Evolutionary conservation across 2,888 invertebrate genomes (phyloP), one percentile per base, ranked within the genome.

Genomic region (Rhorus exstirpatorius): DNA sequence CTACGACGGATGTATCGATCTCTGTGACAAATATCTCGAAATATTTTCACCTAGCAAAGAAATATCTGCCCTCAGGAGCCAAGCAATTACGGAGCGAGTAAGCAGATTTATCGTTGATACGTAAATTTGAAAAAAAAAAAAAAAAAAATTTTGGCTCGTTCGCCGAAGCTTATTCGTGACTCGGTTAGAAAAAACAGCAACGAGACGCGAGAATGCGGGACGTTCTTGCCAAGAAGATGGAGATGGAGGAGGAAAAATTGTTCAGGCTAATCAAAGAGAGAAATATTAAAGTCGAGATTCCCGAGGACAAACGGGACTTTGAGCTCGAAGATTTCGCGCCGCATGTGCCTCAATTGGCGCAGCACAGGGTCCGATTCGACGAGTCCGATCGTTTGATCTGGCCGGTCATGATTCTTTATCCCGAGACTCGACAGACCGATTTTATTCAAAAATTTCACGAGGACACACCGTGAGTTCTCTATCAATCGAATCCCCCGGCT

Each of bases 341-440:
- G 0, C 94, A 94, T 87, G 93, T 96, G 86, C 95, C 96, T 0
- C 95, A 96, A 41, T 94, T 96, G 3, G 94, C 95, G 53, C 94
- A 95, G 72, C 93, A 94, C 79, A 94, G 95, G 67, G 97, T 97
- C 0, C 94, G 94, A 88, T 88, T 97, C 10, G 94, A 95, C 83
- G 93, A 95, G 88, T 93, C 95, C 0, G 93, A 93, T 10, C 91
- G 93, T 51, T 93, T 99, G 10, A 93, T 96, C 67, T 99, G 98
- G 98, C 99, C 99, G 0, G 96, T 98, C 0, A 94, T 97, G 17
- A 95, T 99, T 86, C 93, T 97, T 10, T 99, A 98, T 93, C 99
- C 99, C 0, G 98, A 99, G 93, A 96, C 96, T 89, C 94, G 96
- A 79, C 95, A 97, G 88, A 97, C 97, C 63, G 99, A 99, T 93